Base-by-base conservation (phyloP, 2,797 vertebrate genomes). In the Pangasius mekongensis region DNA sequence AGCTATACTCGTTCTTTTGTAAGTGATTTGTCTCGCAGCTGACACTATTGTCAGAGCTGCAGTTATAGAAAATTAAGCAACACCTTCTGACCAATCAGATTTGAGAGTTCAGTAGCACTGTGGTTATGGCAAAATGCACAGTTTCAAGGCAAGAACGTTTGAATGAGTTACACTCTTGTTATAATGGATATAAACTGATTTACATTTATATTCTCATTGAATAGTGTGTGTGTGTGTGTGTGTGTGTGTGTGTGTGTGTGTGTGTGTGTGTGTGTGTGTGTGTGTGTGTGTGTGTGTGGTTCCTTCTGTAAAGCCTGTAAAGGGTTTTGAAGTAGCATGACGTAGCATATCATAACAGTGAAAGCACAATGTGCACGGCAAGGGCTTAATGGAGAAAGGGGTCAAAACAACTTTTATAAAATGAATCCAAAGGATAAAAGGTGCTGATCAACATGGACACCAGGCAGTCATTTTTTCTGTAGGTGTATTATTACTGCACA, bases 401-500 rank as follows among this genome's bases (percentile, higher is more conserved):
- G 80, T 64, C 36, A 8, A n/a, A 64, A 64, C 5, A 18, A 8
- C 11, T 39, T 64, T 62, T 8, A 0, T 0, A 16, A 83, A 83
- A 60, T 39, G 16, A 82, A 82, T 39, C 47, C 20, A n/a, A 62
- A 83, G 9, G 18, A 39, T 24, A 13, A 30, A 27, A 64, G 20
- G 8, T 11, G 16, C 67, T 54, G 67, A 47, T 66, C 33, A 74
- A 27, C 33, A 43, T 18, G 73, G 20, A 58, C 52, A 39, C 11
- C 14, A 60, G 43, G 27, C 85, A 66, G 76, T 82, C 49, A 18
- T 82, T 84, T 56, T 58, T 39, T 80, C 58, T 62, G 56, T 56
- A 49, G 64, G 80, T 66, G 74, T 84, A 52, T 84, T 66, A 71
- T 36, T 73, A 43, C 64, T 67, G 62, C 88, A 83, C 80, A 78